Base-by-base conservation (phyloP, 1,140 invertebrate species). In the Zaprionus lachaisei region DNA sequence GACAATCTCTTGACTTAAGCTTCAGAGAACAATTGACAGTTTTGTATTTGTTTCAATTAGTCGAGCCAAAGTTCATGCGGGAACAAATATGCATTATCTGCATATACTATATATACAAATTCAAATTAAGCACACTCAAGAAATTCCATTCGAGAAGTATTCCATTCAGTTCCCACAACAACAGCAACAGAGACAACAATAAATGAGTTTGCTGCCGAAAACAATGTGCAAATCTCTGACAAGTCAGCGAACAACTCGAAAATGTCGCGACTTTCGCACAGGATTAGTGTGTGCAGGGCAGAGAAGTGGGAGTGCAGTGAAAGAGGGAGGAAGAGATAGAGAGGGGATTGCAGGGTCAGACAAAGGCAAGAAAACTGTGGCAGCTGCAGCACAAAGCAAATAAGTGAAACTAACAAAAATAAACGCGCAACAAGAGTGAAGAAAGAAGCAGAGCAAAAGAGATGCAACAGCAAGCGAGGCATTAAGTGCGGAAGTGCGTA, bases 371-470 rank as follows among this genome's bases (percentile, higher is more conserved):
- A 72, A 77, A 77, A 79, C 61, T 75, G 77, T 78, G 58, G 77
- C 84, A 87, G 80, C 84, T 89, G 84, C 79, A 84, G 84, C 79
- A 84, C 74, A 79, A 81, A 78, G 84, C 56, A 83, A 83, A 86
- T 80, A 74, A 75, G 73, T 65, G 26, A 78, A 89, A 79, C 83
- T 89, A 83, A 76, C 80, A 87, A 75, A 87, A 81, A 87, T 80
- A 80, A 86, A 86, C 76, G 77, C 56, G 65, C 58, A 75, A 77
- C 58, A 77, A 73, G 28, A 61, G 64, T 31, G 38, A 28, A 44
- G 17, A 47, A 63, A 51, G 24, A 66, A 47, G 41, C n/a, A n/a
- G 41, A 17, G 41, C 1, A 4, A 17, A n/a, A 44, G 5, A 47
- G 57, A 49, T 28, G 38, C 37, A 24, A n/a, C 24, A 20, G 15